Evolutionary conservation across 2,113 vertebrate species (phyloP), one percentile per base, ranked within the genome.

Genomic region (western clawed frog (Xenopus tropicalis)): DNA sequence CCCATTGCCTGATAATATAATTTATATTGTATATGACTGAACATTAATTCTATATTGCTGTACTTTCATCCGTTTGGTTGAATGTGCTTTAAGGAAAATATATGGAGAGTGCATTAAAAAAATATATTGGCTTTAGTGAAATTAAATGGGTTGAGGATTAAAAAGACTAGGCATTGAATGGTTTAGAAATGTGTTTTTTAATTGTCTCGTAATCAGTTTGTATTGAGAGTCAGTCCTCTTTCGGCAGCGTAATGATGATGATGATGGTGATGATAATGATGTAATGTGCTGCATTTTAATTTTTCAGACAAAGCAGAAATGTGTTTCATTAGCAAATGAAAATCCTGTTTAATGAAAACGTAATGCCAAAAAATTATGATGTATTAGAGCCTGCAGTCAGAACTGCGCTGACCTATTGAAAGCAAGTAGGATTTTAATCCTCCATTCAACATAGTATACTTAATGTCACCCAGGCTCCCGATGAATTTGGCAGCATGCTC

Each of bases 181-280:
- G 58, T 67, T 62, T 72, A 70, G 71, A 80, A 73, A 42, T 20
- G 66, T 80, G 44, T 43, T 67, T 78, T 70, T 81, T 84, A 87
- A 88, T 79, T 85, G 82, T 85, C 71, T 83, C 82, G 72, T 82
- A 87, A 85, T 85, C 80, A 83, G 78, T 84, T 79, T 82, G 79
- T 79, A 88, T 83, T 86, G 83, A 87, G 83, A 78, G 79, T 81
- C 84, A 83, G 67, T 52, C 37, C 16, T 80, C 78, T 74, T 78
- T 86, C 84, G 79, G 69, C 78, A 83, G 71, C 57, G 71, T 79
- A 65, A 68, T 81, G 77, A 82, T 80, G 62, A 77, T 76, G 68
- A 73, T 37, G 29, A 37, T 37, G 29, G 29, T 37, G 29, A 37
- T 74, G 59, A 69, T 22, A 10, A 78, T 81, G 80, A 79, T 77